Percentiles rank a stretch among this genome's conserved stretches.
phyloP scores from a whole-genome alignment of 2,113 vertebrate species.

The Poeciliopsis retropinna region DNA sequence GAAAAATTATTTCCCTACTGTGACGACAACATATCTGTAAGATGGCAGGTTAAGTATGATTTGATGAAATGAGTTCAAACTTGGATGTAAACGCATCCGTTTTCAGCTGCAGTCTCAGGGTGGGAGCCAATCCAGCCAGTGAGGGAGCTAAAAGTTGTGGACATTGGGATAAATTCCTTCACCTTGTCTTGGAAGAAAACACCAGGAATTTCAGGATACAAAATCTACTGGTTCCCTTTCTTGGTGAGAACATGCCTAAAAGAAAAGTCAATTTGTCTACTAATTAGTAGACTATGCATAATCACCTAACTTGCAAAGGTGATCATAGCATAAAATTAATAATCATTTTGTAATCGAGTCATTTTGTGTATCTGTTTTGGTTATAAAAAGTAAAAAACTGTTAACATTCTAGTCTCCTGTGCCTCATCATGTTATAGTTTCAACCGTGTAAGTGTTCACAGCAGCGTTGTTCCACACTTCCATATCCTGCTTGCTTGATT shows the following conservation, averaged over 20 bases:
- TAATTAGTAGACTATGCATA: not conserved
- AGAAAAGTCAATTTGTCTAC: not conserved
- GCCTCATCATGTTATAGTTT: slow-evolving; percentile 3
- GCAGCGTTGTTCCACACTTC: not conserved
- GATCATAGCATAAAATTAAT: not conserved
- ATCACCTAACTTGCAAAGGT: not conserved
- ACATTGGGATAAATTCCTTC: slow-evolving; percentile 77
- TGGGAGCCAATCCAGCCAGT: slow-evolving; percentile 72
- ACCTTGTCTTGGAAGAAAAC: slow-evolving; percentile 83
- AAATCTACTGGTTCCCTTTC: slow-evolving; percentile 84
- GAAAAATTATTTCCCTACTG: no score
- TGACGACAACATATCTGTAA: no score
- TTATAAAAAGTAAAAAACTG: not conserved
- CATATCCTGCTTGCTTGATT: slow-evolving; percentile 13
- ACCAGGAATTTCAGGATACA: slow-evolving; percentile 81
- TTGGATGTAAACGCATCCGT: not conserved
- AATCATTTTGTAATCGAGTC: not conserved
- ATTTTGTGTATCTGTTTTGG: not conserved
- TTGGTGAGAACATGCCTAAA: slow-evolving; percentile 66
- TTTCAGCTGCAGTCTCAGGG: slow-evolving; percentile 68
- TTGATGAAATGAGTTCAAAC: not conserved
- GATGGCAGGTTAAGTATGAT: no score
- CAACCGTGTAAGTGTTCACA: not conserved
- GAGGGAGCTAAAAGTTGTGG: slow-evolving; percentile 80
- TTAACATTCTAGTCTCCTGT: slow-evolving; percentile 1